Conservation (phyloP, 2,113 vertebrate genomes). For the Cryptoleucopteryx plumbea region DNA sequence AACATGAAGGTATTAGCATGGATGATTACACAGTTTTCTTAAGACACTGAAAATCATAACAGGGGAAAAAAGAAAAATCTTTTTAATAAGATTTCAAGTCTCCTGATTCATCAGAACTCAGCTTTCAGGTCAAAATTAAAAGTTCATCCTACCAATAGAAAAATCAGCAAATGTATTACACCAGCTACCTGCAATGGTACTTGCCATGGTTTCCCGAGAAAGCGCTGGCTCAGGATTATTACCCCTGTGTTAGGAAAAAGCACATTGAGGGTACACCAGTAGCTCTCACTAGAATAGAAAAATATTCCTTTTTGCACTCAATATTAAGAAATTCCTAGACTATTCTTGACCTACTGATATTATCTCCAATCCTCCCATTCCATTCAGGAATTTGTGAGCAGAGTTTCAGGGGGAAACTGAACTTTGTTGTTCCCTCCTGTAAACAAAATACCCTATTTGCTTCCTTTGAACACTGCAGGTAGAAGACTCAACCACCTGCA, state of each 20-base stretch:
- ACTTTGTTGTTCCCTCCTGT: background rate
- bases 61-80: fast-evolving
- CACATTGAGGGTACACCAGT: background rate
- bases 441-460: background rate
- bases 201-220: background rate
- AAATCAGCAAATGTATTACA: background rate
- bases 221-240: fast-evolving
- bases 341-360: background rate
- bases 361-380: background rate
- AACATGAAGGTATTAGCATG: background rate
- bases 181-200: background rate
- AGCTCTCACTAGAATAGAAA: background rate
- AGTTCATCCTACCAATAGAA: background rate
- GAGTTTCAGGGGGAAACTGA: background rate
- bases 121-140: background rate
- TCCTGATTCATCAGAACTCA: background rate
- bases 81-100: background rate
- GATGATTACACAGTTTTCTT: background rate
- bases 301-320: background rate
- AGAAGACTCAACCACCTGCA: background rate
- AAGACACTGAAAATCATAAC: background rate
- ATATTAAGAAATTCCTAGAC: background rate
- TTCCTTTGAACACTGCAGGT: background rate
- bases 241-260: background rate
- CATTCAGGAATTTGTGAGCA: background rate